A percentile compares a stretch with the other conserved stretches of the same genome.
phyloP scores from a whole-genome alignment of 2,797 vertebrate species.

The Megalops cyprinoides region DNA sequence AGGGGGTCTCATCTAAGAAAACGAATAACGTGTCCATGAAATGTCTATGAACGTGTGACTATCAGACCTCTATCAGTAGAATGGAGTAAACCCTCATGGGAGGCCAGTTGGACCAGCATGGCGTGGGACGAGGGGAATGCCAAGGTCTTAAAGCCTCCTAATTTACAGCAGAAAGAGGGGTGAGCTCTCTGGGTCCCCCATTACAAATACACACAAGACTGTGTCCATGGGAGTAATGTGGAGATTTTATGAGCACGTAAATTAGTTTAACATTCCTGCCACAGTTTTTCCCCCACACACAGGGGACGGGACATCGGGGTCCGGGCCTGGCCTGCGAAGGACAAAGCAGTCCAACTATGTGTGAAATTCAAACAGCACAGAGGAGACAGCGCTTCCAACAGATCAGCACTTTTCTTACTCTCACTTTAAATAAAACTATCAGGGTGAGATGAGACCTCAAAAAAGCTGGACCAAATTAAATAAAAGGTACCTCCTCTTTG shows the following conservation, averaged over 20 bases:
- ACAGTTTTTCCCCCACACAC: conserved; percentile 38
- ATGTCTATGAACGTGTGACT: too few relatives aligned
- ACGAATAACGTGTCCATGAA: too few relatives aligned
- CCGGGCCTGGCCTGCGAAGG: conserved; percentile 19
- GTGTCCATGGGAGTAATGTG: conserved; percentile 54
- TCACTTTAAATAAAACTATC: too few relatives aligned
- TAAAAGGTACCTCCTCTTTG: not conserved
- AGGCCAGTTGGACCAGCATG: conserved; percentile 12
- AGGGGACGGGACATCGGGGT: conserved; percentile 14
- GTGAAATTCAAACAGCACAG: conserved; percentile 27
- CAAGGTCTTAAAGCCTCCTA: conserved; percentile 35
- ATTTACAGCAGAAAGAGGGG: conserved; percentile 52
- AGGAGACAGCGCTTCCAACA: not conserved
- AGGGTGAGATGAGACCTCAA: too few relatives aligned
- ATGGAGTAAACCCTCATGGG: conserved; percentile 10
- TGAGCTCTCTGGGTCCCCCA: conserved; percentile 31
- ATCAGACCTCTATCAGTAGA: not conserved
- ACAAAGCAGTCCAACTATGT: conserved; percentile 32
- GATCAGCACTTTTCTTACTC: too few relatives aligned
- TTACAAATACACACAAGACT: conserved; percentile 51
- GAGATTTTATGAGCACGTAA: conserved; percentile 60
- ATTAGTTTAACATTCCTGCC: conserved; percentile 60
- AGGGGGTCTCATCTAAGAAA: too few relatives aligned
- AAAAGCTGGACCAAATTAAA: too few relatives aligned
- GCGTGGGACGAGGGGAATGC: conserved; percentile 22